A percentile compares a stretch with the other conserved stretches of the same genome.
Conservation (phyloP, 2,797 vertebrate genomes). For the Manis javanica region DNA sequence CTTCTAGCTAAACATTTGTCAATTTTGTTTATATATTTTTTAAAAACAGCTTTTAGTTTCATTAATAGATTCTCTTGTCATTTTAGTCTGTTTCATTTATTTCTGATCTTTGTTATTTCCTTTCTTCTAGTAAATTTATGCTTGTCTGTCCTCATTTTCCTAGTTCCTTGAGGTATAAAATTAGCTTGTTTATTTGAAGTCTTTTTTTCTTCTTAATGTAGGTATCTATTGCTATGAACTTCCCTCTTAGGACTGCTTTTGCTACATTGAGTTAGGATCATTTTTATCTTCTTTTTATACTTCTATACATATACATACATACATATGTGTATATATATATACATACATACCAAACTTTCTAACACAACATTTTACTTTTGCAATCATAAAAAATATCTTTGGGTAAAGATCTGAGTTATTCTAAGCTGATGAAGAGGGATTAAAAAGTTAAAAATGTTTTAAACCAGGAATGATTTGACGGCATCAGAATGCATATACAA, state of each 20-base stretch:
- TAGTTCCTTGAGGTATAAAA: background rate
- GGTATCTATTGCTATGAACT: background rate
- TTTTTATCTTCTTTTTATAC: conserved; percentile 4
- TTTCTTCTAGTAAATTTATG: background rate
- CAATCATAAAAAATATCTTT: background rate
- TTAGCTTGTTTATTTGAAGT: background rate
- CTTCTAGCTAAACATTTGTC: background rate
- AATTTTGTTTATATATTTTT: background rate
- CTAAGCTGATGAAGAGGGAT: background rate
- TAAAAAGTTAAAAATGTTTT: conserved; percentile 1
- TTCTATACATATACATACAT: background rate
- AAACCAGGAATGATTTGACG: background rate
- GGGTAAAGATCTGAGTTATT: background rate
- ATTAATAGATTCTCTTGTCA: background rate
- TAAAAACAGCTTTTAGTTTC: background rate
- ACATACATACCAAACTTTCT: background rate
- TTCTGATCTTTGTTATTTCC: background rate
- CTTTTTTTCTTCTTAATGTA: background rate
- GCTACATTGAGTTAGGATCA: background rate
- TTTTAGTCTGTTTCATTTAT: background rate
- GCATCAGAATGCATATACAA: background rate
- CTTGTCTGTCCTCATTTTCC: background rate
- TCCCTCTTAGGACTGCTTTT: conserved; percentile 23
- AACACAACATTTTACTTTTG: background rate
- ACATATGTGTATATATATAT: too few species aligned